Base-by-base conservation (phyloP, 1,140 invertebrate species). In the Hyles euphorbiae region DNA sequence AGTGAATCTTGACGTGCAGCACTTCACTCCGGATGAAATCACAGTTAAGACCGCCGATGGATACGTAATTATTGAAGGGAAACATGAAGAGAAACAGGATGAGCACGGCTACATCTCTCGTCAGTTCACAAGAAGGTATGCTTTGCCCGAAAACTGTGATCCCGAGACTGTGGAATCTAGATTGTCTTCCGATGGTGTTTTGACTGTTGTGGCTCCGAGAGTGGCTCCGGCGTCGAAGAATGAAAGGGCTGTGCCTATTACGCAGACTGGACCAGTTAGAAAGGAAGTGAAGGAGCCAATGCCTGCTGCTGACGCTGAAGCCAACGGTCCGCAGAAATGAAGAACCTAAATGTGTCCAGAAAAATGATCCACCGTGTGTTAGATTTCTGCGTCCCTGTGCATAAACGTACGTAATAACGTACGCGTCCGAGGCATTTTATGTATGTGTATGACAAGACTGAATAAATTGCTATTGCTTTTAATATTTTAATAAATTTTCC, bases 1-100 rank as follows among this genome's bases (percentile, higher is more conserved):
- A 76, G 92, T 94, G 0, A 92, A 91, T 65, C 76, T 96, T 67
- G 96, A 98, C 75, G 95, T 98, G 1, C 93, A 95, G 46, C 95
- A 97, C 63, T 98, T 98, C 76, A 87, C 92, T 44, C 95, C 96
- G 0, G 93, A 94, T 52, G 96, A 98, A 77, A 93, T 98, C 11
- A 91, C 91, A 3, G 95, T 98, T 1, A 96, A 95, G 76, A 94
- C 93, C 0, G 91, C 92, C 2, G 94, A 96, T 50, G 93, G 93
- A 34, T 90, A 86, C 7, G 86, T 95, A 0, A 74, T 94, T 1
- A 84, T 95, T 1, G 92, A 94, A 64, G 94, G 92, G 2, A 95
- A 94, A 71, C 94, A 96, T 53, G 93, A 95, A 61, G 94, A 96
- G 67, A 94, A 93, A 57, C 83, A 92, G 56, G 95, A 96, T 56